phyloP scores from a whole-genome alignment of 2,888 invertebrate genomes.

The Proisotoma minuta region DNA sequence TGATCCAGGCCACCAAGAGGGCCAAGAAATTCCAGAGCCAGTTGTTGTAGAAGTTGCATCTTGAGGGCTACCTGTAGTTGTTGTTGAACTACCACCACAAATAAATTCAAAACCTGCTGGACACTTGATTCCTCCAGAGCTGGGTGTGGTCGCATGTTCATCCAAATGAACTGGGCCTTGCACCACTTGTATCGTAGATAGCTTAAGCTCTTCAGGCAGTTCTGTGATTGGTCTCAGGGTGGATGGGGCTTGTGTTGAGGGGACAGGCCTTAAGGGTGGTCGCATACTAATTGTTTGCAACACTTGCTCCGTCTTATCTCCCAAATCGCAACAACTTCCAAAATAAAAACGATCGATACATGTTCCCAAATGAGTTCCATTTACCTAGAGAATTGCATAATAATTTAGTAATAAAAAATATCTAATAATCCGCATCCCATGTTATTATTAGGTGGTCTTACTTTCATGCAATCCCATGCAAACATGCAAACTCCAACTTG shows the following conservation, averaged over 20 bases:
- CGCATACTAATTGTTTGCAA: constrained; percentile 47
- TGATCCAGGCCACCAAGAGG: constrained; percentile 16
- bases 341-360: constrained; percentile 91
- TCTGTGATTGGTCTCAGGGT: constrained; percentile 19
- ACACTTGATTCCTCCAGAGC: constrained; percentile 17
- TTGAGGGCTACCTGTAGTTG: constrained; percentile 40
- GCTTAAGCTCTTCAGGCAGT: constrained; percentile 10
- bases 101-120: constrained; percentile 26
- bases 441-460: constrained; percentile 16
- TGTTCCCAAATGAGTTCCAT: constrained; percentile 84
- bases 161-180: not conserved
- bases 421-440: not conserved
- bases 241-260: constrained; percentile 39
- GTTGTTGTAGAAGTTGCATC: constrained; percentile 15
- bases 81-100: constrained; percentile 16
- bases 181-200: not conserved
- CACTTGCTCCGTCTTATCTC: constrained; percentile 53
- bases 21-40: constrained; percentile 45
- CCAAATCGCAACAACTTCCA: constrained; percentile 81
- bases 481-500: constrained; percentile 88
- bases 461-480: constrained; percentile 64
- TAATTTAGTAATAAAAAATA: not conserved
- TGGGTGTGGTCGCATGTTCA: not conserved
- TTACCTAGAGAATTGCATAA: constrained; percentile 64
- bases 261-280: constrained; percentile 55